Conservation (phyloP, 2,888 invertebrate species). For the Micropterix aruncella region DNA sequence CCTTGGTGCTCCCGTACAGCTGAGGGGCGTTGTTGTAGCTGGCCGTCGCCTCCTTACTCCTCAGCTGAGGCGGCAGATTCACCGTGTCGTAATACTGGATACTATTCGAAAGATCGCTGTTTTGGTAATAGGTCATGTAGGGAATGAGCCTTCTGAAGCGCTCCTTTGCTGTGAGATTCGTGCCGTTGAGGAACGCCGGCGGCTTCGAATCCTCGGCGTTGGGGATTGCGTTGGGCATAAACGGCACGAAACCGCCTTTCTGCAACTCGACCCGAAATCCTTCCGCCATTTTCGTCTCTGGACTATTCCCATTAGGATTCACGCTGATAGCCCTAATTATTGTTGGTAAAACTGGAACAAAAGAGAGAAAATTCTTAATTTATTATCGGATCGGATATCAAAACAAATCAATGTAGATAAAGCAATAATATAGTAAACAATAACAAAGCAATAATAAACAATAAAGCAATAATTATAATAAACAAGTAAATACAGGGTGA, state of each 20-base stretch:
- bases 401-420: too few relatives aligned
- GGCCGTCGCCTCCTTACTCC: not conserved
- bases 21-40: slow-evolving; percentile 27
- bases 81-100: slow-evolving; percentile 4
- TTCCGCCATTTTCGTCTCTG: slow-evolving; percentile 29
- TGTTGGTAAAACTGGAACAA: slow-evolving; percentile 29
- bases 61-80: slow-evolving; percentile 4
- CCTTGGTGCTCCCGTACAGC: slow-evolving; percentile 26
- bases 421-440: too few relatives aligned
- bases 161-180: slow-evolving; percentile 41
- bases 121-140: slow-evolving; percentile 71
- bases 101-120: too few relatives aligned
- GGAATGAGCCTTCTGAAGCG: slow-evolving; percentile 67
- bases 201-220: slow-evolving; percentile 6
- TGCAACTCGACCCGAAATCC: slow-evolving; percentile 26
- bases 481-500: too few relatives aligned
- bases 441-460: too few relatives aligned
- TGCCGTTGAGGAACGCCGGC: slow-evolving; percentile 11
- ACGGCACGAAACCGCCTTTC: slow-evolving; percentile 21
- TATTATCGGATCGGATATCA: too few relatives aligned
- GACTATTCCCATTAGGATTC: slow-evolving; percentile 36
- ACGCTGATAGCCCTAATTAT: slow-evolving; percentile 28
- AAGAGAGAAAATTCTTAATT: slow-evolving; percentile 3
- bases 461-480: too few relatives aligned
- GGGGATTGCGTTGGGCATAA: slow-evolving; percentile 12